Percentiles rank a stretch among this genome's conserved stretches.
phyloP scores from a whole-genome alignment of 2,797 vertebrate genomes.

The Neoniphon sammara region DNA sequence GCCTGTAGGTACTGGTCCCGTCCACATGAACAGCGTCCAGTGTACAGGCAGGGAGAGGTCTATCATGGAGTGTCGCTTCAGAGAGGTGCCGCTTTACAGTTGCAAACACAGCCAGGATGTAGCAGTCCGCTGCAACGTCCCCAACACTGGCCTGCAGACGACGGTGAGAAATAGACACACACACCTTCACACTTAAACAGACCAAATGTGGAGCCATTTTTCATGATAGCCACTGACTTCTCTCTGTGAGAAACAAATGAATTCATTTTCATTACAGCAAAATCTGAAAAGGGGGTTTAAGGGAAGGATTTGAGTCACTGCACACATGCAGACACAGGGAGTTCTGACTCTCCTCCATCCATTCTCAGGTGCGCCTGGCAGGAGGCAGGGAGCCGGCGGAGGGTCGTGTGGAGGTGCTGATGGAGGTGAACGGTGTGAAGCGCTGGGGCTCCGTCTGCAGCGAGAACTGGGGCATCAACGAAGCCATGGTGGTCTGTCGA shows the following conservation, averaged over 20 bases:
- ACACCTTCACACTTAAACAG: neutral
- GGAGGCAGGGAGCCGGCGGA: conserved; percentile 84
- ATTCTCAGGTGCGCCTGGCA: conserved; percentile 83
- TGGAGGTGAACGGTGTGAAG: conserved; percentile 76
- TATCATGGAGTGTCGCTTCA: conserved; percentile 86
- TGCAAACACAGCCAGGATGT: conserved; percentile 90
- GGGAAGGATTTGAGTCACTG: too few species aligned
- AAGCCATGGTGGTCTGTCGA: conserved; percentile 89
- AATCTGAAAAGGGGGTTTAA: neutral
- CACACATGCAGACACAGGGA: too few species aligned
- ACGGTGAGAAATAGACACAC: conserved; percentile 80
- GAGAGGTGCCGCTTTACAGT: conserved; percentile 80
- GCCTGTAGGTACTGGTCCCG: conserved; percentile 89
- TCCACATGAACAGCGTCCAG: conserved; percentile 91
- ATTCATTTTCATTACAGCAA: neutral
- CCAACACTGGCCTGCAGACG: conserved; percentile 83
- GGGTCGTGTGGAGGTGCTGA: conserved; percentile 87
- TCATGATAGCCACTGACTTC: neutral
- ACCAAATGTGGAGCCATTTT: neutral
- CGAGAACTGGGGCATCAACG: conserved; percentile 87
- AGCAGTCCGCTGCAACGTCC: conserved; percentile 90
- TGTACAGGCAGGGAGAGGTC: conserved; percentile 88
- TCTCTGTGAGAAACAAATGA: too few species aligned
- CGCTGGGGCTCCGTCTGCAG: conserved; percentile 88
- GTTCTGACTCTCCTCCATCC: neutral